These are phyloP conservation scores for Rhabdomys dilectus DNA, from an alignment of 2,113 vertebrate species.

Conservation along the genomic window DNA sequence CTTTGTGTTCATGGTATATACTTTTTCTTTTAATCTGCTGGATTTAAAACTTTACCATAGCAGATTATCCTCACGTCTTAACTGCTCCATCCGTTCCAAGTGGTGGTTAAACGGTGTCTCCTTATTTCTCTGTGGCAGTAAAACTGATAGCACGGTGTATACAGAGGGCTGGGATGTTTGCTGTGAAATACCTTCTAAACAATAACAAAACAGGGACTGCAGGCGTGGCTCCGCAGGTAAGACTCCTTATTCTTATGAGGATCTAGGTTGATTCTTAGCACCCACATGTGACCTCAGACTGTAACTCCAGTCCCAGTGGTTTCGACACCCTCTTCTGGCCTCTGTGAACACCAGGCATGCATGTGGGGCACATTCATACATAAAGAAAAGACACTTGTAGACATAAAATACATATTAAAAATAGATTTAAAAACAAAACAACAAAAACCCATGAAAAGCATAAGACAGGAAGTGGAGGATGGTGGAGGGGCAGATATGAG, in stretches of 20 bases:
- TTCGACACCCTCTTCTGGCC: not conserved
- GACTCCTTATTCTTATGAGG: not conserved
- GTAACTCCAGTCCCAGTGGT: not conserved
- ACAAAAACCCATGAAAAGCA: not conserved
- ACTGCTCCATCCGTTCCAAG: not conserved
- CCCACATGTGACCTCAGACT: not conserved
- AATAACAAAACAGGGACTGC: not conserved
- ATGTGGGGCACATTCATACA: not conserved
- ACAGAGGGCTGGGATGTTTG: not conserved
- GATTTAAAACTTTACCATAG: constrained; percentile 17
- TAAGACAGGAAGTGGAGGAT: not conserved
- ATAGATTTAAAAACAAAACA: not conserved
- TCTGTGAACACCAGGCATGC: not conserved
- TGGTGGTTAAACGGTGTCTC: not conserved
- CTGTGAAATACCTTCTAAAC: not conserved
- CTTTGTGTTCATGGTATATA: not conserved
- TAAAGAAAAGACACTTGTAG: not conserved
- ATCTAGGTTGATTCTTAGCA: not conserved
- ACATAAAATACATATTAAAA: not conserved
- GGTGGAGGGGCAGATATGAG: not conserved
- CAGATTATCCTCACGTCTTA: not conserved
- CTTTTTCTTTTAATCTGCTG: not conserved
- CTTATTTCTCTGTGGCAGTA: not conserved
- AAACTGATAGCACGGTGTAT: not conserved
- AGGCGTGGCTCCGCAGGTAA: not conserved